Evolutionary conservation across 35 echinoderm and acorn worm species (phyloP).

Genomic region (Patiria miniata): DNA sequence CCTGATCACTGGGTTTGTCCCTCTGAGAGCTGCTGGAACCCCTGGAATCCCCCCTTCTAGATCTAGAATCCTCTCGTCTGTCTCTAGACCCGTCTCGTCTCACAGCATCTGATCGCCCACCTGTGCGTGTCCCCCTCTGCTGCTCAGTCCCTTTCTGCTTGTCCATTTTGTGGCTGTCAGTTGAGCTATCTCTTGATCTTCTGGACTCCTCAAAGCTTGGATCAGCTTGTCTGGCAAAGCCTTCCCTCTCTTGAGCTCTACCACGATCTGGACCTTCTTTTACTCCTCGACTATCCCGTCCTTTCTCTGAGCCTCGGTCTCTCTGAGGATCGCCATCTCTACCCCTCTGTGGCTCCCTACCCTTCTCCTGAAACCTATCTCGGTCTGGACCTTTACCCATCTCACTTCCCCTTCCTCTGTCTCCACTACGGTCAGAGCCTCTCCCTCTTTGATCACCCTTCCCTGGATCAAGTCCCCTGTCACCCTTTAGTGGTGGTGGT

Average conservation of each 20-base stretch:
- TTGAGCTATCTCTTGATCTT: conserved; percentile 39
- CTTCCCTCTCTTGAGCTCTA: conserved; percentile 27
- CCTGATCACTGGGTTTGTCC: neutral
- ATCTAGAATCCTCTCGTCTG: neutral
- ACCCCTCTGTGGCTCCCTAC: conserved; percentile 16
- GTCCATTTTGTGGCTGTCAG: conserved; percentile 37
- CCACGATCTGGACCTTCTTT: conserved; percentile 21
- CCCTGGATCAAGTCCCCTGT: neutral
- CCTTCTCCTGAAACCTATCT: neutral
- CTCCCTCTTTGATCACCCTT: neutral
- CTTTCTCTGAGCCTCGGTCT: conserved; percentile 17
- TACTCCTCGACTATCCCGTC: neutral
- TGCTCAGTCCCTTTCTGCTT: neutral
- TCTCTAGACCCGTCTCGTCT: neutral
- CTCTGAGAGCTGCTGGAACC: neutral
- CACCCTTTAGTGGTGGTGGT: neutral
- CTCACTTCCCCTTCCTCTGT: neutral
- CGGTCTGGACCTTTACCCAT: neutral
- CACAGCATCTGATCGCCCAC: neutral
- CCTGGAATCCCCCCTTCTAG: conserved; percentile 14
- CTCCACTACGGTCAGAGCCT: neutral
- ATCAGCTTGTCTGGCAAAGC: conserved; percentile 21
- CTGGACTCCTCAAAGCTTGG: conserved; percentile 27
- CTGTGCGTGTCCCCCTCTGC: neutral
- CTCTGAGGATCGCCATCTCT: conserved; percentile 8